Evolutionary conservation across 2,888 invertebrate species (phyloP).

Genomic region (Strigamia crassipes): DNA sequence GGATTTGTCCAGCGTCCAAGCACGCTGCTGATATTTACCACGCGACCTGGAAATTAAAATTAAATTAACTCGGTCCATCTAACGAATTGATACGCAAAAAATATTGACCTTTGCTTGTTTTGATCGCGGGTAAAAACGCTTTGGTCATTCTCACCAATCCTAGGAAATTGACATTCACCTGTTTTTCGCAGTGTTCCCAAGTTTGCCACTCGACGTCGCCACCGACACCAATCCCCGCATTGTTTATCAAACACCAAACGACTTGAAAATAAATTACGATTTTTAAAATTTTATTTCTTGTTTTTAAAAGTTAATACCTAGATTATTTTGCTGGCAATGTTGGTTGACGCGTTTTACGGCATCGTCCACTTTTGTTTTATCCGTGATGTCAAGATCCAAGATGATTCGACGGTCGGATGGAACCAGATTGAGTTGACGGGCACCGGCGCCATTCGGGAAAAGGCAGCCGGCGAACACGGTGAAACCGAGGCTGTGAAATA

Average conservation of each 20-base stretch:
- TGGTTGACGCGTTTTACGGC: neutral
- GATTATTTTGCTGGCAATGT: neutral
- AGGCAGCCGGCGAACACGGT: constrained; percentile 58
- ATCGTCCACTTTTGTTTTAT: neutral
- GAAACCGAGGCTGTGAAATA: constrained; percentile 55
- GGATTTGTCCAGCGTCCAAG: constrained; percentile 76
- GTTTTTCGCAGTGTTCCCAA: constrained; percentile 56
- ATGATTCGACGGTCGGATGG: constrained; percentile 54
- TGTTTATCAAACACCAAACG: constrained; percentile 61
- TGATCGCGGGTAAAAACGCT: constrained; percentile 56
- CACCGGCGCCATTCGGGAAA: constrained; percentile 52
- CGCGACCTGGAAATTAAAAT: constrained; percentile 69
- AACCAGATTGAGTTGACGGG: constrained; percentile 52
- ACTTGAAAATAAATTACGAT: constrained; percentile 54
- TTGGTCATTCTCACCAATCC: constrained; percentile 58
- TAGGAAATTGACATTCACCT: constrained; percentile 59
- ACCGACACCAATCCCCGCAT: constrained; percentile 59
- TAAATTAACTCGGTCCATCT: too few species aligned
- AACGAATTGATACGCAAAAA: too few species aligned
- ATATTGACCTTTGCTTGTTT: constrained; percentile 56
- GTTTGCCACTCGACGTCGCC: constrained; percentile 60
- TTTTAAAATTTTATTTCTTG: neutral
- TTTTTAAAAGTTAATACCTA: constrained; percentile 47
- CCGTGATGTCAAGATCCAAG: constrained; percentile 58
- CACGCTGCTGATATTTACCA: constrained; percentile 83